Evolutionary conservation across 2,888 invertebrate species (phyloP), one percentile per base, ranked within the genome.

Genomic region (Eudemis profundana): DNA sequence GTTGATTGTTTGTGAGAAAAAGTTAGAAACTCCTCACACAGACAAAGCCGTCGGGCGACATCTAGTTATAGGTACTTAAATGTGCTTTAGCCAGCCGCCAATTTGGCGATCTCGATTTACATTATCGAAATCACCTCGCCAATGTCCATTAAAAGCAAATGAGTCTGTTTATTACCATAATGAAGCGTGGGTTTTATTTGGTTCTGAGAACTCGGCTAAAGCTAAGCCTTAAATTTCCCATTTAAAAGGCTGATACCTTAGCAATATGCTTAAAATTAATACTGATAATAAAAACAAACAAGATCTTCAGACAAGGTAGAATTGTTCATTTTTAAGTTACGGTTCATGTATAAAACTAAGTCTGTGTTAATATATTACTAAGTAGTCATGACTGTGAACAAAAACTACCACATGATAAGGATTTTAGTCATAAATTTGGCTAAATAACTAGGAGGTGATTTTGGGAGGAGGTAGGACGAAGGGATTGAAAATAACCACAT

Each of bases 101-200:
- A 49, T 59, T 23, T 46, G 59, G 36, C 36, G 27, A 10, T 60
- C 38, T 49, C 49, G 27, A 17, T 60, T 50, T n/a, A 50, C 29
- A 50, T 61, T 50, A 50, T 40, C 29, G 50, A 29, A 61, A 61
- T 42, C 60, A 61, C n/a, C 17, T 44, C 19, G 5, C 29, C 36
- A 27, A 29, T 49, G 3, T 10, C 33, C 49, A 42, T 54, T 63
- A 40, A 62, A 49, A 49, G 46, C 40, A 21, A 49, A 56, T 47
- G 19, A 15, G 5, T 47, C 29, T 40, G 19, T 40, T 56, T 49
- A 62, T 54, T 46, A 29, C 29, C 3, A 56, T 49, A 56, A 56
- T 63, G 14, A 54, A 47, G 17, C 38, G 38, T 19, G 15, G 27
- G 15, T 54, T 62, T 54, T 54, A 62, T 62, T 19, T 27, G n/a